Evolutionary conservation across 2,888 invertebrate genomes (phyloP), one percentile per base, ranked within the genome.

Genomic region (Erebia ligea): DNA sequence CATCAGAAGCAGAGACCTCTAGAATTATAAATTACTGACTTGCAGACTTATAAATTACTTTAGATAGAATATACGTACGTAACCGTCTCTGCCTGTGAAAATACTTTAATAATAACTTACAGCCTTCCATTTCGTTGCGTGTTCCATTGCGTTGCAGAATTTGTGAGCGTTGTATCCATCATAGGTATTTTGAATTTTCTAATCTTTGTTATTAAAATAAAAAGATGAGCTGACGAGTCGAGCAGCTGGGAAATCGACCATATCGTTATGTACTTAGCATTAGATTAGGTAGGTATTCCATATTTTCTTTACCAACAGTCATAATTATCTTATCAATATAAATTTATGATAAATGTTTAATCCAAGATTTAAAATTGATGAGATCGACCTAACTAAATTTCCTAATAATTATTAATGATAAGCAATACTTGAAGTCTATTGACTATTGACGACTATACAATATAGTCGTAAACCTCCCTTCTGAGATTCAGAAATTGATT

Each of bases 331-430:
- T 72, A 74, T 74, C 72, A 19, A 61, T 56, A 15, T 67, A 57
- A 73, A 70, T 67, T 72, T 64, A 54, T 68, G 73, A 73, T 73
- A 73, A 75, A 66, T 62, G 21, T 58, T 62, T 73, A 71, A 72
- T 70, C 72, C 72, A 50, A 64, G 66, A 70, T 72, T 74, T 70
- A 68, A n/a, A n/a, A 66, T 48, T 68, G 66, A 66, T 56, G 66
- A 67, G 42, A 57, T 67, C 13, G 48, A 45, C 45, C 13, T 45
- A 45, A 52, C 45, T 45, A 45, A 52, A 52, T 42, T 25, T 54
- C 52, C 8, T 48, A 45, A 63, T 15, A 25, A 17, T 19, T 34
- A n/a, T n/a, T n/a, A n/a, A n/a, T n/a, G 64, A 64, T 64, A 64
- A 64, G 64, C 52, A 13, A 40, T 34, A 34, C 25, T 15, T 58